Conservation (phyloP, 2,888 invertebrate species). For the Eupithecia dodoneata region DNA sequence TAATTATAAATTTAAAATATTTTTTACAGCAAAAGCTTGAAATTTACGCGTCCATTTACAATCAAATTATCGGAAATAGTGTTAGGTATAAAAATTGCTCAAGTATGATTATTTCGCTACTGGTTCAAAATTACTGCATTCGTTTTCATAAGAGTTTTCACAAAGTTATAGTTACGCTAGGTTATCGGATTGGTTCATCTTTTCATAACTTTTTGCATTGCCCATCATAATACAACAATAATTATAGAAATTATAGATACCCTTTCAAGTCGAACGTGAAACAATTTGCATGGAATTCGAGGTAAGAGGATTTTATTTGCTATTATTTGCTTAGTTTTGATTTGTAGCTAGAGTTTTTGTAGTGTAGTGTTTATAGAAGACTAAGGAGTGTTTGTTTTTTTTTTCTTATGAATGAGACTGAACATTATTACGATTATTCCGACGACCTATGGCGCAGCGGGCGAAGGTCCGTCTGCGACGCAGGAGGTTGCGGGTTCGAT, state of each 20-base stretch:
- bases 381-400: background rate
- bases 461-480: too few relatives aligned
- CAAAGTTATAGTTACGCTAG: background rate
- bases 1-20: background rate
- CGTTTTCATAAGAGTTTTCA: constrained; percentile 1
- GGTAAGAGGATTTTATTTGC: constrained; percentile 32
- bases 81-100: constrained; percentile 14
- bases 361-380: background rate
- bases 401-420: background rate
- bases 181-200: background rate
- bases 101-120: constrained; percentile 12
- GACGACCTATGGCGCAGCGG: too few relatives aligned
- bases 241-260: constrained; percentile 10
- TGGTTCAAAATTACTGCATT: constrained; percentile 54
- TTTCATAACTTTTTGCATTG: background rate
- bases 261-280: constrained; percentile 3
- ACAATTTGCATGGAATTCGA: constrained; percentile 38
- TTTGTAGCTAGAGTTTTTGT: constrained; percentile 4
- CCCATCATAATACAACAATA: background rate
- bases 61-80: background rate
- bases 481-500: too few relatives aligned
- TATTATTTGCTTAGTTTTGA: background rate
- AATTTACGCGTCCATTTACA: background rate
- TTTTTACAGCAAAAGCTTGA: background rate
- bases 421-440: background rate